phyloP scores from a whole-genome alignment of 1,140 invertebrate genomes.

The Artemia franciscana region DNA sequence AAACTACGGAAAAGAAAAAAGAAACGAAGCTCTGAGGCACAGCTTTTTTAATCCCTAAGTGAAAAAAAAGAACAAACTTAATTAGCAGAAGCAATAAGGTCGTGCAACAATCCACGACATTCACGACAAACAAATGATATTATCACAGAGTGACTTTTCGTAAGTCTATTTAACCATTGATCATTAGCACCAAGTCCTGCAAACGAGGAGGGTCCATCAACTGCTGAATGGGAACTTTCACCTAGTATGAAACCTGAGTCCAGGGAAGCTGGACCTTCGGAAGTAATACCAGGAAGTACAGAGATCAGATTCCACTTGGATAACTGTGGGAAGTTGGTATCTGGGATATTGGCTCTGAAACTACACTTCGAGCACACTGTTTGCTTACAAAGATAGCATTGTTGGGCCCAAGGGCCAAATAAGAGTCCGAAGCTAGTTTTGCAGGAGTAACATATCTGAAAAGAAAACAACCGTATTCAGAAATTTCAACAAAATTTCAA shows the following conservation, averaged over 20 bases:
- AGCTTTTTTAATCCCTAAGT: too few species aligned
- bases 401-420: constrained; percentile 76
- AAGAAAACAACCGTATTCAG: constrained; percentile 11
- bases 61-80: background rate
- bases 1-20: too few species aligned
- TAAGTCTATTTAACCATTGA: background rate
- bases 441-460: constrained; percentile 73
- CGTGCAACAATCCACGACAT: background rate
- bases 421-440: constrained; percentile 68
- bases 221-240: background rate
- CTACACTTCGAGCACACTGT: constrained; percentile 81
- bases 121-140: background rate
- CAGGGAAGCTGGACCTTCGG: background rate
- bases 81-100: background rate
- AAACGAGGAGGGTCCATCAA: background rate
- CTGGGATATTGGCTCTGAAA: constrained; percentile 33
- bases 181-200: background rate
- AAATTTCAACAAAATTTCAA: background rate
- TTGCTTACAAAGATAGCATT: constrained; percentile 76
- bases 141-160: background rate
- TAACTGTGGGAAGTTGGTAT: background rate
- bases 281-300: background rate
- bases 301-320: background rate
- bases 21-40: too few species aligned
- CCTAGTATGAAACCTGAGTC: background rate